Evolutionary conservation across 2,797 vertebrate genomes (phyloP).

Genomic region (Pseudochirops corinnae): DNA sequence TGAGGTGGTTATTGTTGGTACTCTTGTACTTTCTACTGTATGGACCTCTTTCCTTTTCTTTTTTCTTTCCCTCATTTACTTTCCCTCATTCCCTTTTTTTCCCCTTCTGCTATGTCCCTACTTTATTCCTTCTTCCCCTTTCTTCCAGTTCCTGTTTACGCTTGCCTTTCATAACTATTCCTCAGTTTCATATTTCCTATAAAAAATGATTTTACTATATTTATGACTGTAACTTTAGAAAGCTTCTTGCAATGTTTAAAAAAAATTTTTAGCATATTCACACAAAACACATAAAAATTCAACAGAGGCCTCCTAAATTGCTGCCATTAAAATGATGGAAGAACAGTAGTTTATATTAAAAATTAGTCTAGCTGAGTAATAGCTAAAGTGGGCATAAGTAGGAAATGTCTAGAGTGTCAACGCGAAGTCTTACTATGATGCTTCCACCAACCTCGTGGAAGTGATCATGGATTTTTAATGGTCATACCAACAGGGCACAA

Average conservation of each 20-base stretch:
- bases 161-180: not conserved
- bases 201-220: not conserved
- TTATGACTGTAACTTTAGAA: not conserved
- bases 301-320: not conserved
- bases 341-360: not conserved
- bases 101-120: slow-evolving; percentile 6
- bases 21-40: not conserved
- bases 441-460: not conserved
- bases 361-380: not conserved
- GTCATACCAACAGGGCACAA: not conserved
- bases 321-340: not conserved
- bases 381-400: not conserved
- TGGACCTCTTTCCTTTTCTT: not conserved
- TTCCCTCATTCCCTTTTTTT: not conserved
- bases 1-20: not conserved
- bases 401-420: not conserved
- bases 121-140: slow-evolving; percentile 23
- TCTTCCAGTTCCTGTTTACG: not conserved
- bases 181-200: not conserved
- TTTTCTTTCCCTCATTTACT: not conserved
- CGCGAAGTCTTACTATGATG: not conserved
- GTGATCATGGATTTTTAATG: not conserved
- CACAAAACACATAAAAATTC: not conserved
- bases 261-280: not conserved
- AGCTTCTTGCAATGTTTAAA: not conserved